These are phyloP conservation scores for Holocentrus rufus DNA, from an alignment of 2,797 vertebrate species.

Conservation along the genomic window DNA sequence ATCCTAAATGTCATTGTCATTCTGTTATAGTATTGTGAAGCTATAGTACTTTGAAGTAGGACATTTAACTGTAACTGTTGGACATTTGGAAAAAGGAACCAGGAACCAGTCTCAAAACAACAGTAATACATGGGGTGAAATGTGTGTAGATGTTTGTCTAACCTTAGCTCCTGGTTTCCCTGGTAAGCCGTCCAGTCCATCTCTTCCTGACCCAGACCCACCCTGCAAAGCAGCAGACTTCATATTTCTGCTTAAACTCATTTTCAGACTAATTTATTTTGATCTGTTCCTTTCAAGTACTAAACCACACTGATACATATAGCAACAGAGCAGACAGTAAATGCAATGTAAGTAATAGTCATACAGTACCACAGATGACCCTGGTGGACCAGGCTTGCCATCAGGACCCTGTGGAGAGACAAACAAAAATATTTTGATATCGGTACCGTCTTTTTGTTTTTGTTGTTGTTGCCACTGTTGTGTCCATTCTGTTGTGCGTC, in stretches of 20 bases:
- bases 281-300: not conserved
- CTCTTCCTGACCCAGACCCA: slow-evolving; percentile 62
- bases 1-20: too few species aligned
- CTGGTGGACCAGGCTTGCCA: slow-evolving; percentile 82
- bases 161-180: slow-evolving; percentile 82
- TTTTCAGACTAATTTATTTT: not conserved
- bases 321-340: not conserved
- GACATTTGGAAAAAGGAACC: too few species aligned
- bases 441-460: not conserved
- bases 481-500: not conserved
- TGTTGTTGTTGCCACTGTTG: not conserved
- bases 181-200: slow-evolving; percentile 70
- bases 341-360: not conserved
- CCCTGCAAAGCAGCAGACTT: slow-evolving; percentile 63
- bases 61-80: too few species aligned
- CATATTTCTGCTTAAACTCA: not conserved
- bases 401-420: slow-evolving; percentile 79
- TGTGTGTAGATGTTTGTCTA: not conserved
- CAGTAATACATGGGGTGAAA: not conserved
- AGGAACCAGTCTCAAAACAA: too few species aligned
- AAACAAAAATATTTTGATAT: not conserved
- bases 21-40: too few species aligned
- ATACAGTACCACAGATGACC: slow-evolving; percentile 67
- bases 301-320: not conserved
- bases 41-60: too few species aligned